Evolutionary conservation across 2,888 invertebrate species (phyloP).

Genomic region (Xestia ashworthii): DNA sequence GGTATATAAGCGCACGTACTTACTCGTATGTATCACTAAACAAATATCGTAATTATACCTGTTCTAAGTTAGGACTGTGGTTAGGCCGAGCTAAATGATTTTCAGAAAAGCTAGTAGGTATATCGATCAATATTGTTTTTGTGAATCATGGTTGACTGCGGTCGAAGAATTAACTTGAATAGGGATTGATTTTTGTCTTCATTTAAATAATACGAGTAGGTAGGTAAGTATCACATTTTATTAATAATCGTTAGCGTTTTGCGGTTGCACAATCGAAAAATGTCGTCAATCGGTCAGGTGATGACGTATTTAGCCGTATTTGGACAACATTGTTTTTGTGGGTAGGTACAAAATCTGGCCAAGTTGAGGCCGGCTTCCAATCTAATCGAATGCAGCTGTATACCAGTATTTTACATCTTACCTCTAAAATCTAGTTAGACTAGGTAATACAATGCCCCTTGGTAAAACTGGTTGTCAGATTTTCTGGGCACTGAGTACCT

Average conservation of each 20-base stretch:
- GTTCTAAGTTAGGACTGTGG: conserved; percentile 22
- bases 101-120: background rate
- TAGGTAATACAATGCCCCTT: too few relatives aligned
- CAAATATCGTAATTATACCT: conserved; percentile 32
- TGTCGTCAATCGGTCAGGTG: background rate
- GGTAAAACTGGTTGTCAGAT: too few relatives aligned
- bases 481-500: too few relatives aligned
- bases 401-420: too few relatives aligned
- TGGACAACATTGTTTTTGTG: background rate
- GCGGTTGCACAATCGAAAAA: background rate
- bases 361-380: too few relatives aligned
- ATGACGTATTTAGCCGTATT: background rate
- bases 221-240: background rate
- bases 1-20: background rate
- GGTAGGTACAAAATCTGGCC: background rate
- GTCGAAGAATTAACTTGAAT: conserved; percentile 7
- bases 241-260: background rate
- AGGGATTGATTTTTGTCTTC: background rate
- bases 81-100: background rate
- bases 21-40: conserved; percentile 31
- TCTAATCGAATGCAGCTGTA: too few relatives aligned
- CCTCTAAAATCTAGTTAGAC: too few relatives aligned
- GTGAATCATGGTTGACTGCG: conserved; percentile 32
- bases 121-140: conserved; percentile 2
- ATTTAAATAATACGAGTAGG: background rate